Conservation (phyloP, 2,888 invertebrate genomes). For the Phymatocera aterrima region DNA sequence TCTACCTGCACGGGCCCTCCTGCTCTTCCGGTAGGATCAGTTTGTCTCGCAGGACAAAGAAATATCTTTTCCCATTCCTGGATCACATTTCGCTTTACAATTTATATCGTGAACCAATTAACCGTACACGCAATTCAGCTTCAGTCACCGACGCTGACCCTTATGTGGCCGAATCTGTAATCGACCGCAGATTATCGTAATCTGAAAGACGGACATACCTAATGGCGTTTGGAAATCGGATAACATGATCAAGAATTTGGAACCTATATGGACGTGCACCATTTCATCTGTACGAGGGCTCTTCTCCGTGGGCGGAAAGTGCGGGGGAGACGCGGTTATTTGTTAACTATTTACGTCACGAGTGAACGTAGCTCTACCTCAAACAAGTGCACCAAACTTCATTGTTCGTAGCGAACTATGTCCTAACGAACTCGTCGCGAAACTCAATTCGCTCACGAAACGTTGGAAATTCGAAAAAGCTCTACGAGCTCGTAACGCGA, state of each 20-base stretch:
- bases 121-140: neutral
- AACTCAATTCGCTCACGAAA: constrained; percentile 21
- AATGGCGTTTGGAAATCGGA: neutral
- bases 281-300: neutral
- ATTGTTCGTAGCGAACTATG: constrained; percentile 8
- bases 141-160: constrained; percentile 2
- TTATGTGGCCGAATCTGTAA: too few relatives aligned
- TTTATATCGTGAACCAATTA: constrained; percentile 12
- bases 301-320: neutral
- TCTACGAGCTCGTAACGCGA: too few relatives aligned
- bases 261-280: too few relatives aligned
- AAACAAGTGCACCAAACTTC: constrained; percentile 23
- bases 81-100: neutral
- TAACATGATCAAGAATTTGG: neutral
- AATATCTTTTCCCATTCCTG: neutral
- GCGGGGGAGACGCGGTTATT: neutral
- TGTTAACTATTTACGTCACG: constrained; percentile 10
- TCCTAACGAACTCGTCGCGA: constrained; percentile 28
- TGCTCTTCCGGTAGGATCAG: neutral
- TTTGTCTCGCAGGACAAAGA: constrained; percentile 33
- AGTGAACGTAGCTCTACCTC: constrained; percentile 4
- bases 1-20: neutral
- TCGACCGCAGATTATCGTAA: neutral
- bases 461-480: constrained; percentile 32
- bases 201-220: neutral